Base-by-base conservation (phyloP, 2,113 vertebrate species). In the Pseudopodoces humilis region DNA sequence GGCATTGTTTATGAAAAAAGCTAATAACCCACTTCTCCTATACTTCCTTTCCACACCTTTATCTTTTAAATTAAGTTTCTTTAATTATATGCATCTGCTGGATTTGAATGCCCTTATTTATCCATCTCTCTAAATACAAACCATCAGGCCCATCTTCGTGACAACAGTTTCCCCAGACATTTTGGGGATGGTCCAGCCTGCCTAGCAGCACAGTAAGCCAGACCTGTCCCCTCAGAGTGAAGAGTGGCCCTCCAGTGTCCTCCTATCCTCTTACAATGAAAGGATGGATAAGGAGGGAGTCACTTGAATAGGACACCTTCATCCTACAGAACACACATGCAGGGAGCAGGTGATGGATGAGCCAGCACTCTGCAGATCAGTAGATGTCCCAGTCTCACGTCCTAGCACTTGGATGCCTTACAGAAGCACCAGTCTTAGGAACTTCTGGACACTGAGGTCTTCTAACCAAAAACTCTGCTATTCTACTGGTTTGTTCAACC, bases 271-370 rank as follows among this genome's bases (percentile, higher is more conserved):
- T 30, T 46, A 43, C 5, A 39, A 1, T 2, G 10, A 46, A 20
- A 39, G 8, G 43, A 23, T 35, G 13, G 9, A 23, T 37, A 31
- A 49, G 9, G 4, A 20, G 8, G 11, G 8, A 33, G 33, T 25
- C 65, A 39, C 39, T 39, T 39, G 39, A 39, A 39, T 39, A 4
- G 39, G 11, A 39, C 39, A 39, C 39, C 39, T 39, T 39, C 39
- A 39, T 39, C 39, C 10, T 44, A 2, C 16, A 28, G n/a, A 62
- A 2, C 0, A 2, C 33, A 44, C 7, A 0, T 11, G 15, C 28
- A 46, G 65, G 43, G 47, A 78, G 14, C 14, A 23, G 37, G n/a
- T 17, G 39, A 28, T 7, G 30, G 24, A 23, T 21, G 52, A 87
- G 25, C 16, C 55, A 77, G 23, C 19, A 41, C 50, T 28, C 24